These are phyloP conservation scores for Chamaetylas fuelleborni DNA, from an alignment of 2,113 vertebrate genomes.

Conservation along the genomic window DNA sequence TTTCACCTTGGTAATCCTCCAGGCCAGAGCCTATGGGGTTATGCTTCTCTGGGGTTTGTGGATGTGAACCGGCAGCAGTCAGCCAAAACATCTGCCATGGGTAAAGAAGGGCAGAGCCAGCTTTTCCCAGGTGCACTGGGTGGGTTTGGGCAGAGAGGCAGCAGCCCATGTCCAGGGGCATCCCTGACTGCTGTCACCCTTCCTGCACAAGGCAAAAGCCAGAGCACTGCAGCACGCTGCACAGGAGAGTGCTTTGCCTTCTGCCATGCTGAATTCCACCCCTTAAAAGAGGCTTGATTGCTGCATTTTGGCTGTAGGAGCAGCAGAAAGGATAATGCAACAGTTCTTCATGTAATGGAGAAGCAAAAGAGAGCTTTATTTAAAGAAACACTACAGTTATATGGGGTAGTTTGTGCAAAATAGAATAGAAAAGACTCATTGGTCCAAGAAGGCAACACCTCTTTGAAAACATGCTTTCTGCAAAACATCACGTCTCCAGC, in stretches of 20 bases:
- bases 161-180: not conserved
- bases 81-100: not conserved
- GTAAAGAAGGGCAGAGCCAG: not conserved
- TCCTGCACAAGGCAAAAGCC: not conserved
- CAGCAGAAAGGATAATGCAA: too few species aligned
- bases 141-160: not conserved
- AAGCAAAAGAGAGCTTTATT: too few species aligned
- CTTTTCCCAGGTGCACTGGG: accelerated
- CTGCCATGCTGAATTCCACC: not conserved
- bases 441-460: too few species aligned
- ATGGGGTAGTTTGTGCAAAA: too few species aligned
- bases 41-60: not conserved
- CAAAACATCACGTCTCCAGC: too few species aligned
- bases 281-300: not conserved
- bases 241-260: not conserved
- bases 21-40: not conserved
- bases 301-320: too few species aligned
- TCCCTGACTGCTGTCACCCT: not conserved
- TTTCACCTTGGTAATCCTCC: not conserved
- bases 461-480: too few species aligned
- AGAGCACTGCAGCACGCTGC: not conserved
- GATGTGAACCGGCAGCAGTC: not conserved
- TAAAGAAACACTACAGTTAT: too few species aligned
- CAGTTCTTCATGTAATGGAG: too few species aligned
- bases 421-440: too few species aligned